Percentiles rank a stretch among this genome's conserved stretches.
These are phyloP conservation scores for Lordiphosa stackelbergi DNA, from an alignment of 1,140 invertebrate genomes.

Conservation along the genomic window DNA sequence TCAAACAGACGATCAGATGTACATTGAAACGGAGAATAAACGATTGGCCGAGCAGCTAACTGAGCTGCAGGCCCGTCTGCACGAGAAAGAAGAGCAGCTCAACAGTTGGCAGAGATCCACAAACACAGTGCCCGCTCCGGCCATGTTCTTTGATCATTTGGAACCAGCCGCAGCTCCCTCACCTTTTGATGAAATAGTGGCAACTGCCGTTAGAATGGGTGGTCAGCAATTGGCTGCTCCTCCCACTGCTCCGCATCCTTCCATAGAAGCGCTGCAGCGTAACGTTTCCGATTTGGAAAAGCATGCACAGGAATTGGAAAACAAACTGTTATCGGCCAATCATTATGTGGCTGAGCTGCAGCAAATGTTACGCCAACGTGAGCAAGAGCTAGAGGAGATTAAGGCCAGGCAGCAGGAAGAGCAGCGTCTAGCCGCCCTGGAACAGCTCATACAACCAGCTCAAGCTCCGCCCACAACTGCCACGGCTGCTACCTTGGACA, in stretches of 20 bases:
- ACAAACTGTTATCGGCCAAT: slow-evolving; percentile 46
- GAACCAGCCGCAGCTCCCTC: slow-evolving; percentile 36
- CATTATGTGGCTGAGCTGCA: slow-evolving; percentile 30
- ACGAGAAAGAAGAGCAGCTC: slow-evolving; percentile 50
- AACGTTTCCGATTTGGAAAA: slow-evolving; percentile 75
- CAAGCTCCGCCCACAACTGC: neutral
- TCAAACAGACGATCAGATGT: slow-evolving; percentile 73
- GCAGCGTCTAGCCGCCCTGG: slow-evolving; percentile 35
- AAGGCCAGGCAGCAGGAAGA: slow-evolving; percentile 19
- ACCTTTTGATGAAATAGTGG: slow-evolving; percentile 68
- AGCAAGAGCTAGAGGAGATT: slow-evolving; percentile 32
- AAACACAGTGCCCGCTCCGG: slow-evolving; percentile 22
- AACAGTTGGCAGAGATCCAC: slow-evolving; percentile 2
- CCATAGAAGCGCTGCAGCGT: slow-evolving; percentile 71
- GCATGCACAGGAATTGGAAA: slow-evolving; percentile 65
- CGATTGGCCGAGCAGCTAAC: slow-evolving; percentile 60
- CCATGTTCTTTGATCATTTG: slow-evolving; percentile 60
- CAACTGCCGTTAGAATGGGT: slow-evolving; percentile 12
- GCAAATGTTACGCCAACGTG: slow-evolving; percentile 5
- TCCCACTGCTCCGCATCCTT: slow-evolving; percentile 3
- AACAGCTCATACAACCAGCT: slow-evolving; percentile 38
- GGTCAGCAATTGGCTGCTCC: too few relatives aligned
- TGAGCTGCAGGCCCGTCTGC: slow-evolving; percentile 66
- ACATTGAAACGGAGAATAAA: slow-evolving; percentile 75
- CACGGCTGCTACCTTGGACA: slow-evolving; percentile 47